Evolutionary conservation across 1,140 invertebrate genomes (phyloP), one percentile per base, ranked within the genome.

Genomic region (Neodiprion virginianus): DNA sequence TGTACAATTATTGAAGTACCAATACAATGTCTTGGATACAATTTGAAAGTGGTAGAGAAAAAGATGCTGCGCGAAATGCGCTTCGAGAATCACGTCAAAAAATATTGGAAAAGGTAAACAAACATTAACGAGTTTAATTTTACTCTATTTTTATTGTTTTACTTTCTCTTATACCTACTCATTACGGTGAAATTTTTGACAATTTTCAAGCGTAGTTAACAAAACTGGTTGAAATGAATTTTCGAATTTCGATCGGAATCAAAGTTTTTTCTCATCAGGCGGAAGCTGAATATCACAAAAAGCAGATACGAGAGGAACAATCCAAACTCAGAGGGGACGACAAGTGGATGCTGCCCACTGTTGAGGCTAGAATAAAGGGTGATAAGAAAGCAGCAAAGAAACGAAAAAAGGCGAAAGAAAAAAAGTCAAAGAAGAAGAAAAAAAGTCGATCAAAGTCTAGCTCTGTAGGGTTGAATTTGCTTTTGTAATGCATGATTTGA

Each of bases 291-390:
- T 80, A 83, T 50, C 76, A 83, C 0, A 82, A 79, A 72, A 77
- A 79, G 21, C 80, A 83, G 53, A 81, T 72, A 7, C 69, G 82
- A 76, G 79, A 81, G 21, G 81, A 88, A 69, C 76, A 79, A 21
- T 79, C 85, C 21, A 82, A 82, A 73, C 79, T 82, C 48, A 72
- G 86, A 61, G 87, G 87, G 0, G 88, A 89, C 71, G 76, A 77
- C 48, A 83, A 86, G 53, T 88, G 87, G 87, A 88, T 89, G 82
- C 75, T 88, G n/a, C 88, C 88, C 0, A 82, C 83, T 1, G 77
- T 89, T 28, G 81, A 87, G 5, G 81, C 75, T n/a, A 79, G 79
- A 74, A 47, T 82, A 1, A 78, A 74, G 7, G 78, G 75, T 23
- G 78, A 81, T 48, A 76, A 74, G 0, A 79, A 79, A 75, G 77